These are phyloP conservation scores for Oryzias dopingdopingensis DNA, from an alignment of 2,797 vertebrate genomes.

Conservation along the genomic window DNA sequence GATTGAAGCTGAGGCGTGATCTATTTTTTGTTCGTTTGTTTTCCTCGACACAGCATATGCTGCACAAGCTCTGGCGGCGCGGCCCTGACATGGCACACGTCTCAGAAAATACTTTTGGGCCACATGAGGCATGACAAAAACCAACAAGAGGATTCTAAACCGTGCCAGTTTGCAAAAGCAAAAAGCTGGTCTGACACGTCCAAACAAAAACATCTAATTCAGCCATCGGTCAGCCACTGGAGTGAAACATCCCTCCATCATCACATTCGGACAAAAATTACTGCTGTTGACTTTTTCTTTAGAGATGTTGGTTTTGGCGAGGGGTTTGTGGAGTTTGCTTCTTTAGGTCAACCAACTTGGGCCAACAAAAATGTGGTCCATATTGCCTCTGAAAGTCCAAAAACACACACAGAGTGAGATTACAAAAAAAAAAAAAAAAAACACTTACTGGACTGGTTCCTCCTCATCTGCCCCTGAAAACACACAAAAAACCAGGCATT, in stretches of 20 bases:
- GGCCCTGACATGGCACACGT: background rate
- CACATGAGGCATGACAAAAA: slow-evolving; percentile 4
- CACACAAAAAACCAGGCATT: slow-evolving; percentile 65
- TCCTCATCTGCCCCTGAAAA: slow-evolving; percentile 88
- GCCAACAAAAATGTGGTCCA: slow-evolving; percentile 66
- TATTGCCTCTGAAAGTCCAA: slow-evolving; percentile 20
- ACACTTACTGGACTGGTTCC: slow-evolving; percentile 96
- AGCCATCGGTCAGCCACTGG: slow-evolving; percentile 60
- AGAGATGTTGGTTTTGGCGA: slow-evolving; percentile 67
- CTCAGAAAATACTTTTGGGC: background rate
- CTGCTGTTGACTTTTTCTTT: slow-evolving; percentile 57
- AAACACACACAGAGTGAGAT: slow-evolving; percentile 41
- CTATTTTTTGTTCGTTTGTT: no score
- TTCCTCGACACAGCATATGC: no score
- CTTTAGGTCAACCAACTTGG: slow-evolving; percentile 47
- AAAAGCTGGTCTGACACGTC: slow-evolving; percentile 63
- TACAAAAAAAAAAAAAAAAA: slow-evolving; percentile 35
- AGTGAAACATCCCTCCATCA: slow-evolving; percentile 44
- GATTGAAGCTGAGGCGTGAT: background rate
- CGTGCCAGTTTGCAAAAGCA: slow-evolving; percentile 38
- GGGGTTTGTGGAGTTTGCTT: slow-evolving; percentile 50
- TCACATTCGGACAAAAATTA: slow-evolving; percentile 50
- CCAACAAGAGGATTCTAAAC: slow-evolving; percentile 11
- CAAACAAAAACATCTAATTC: slow-evolving; percentile 70
- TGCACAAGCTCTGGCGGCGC: background rate